Percentiles rank a stretch among this genome's conserved stretches.
These are phyloP conservation scores for Meteorus cinctellus DNA, from an alignment of 2,888 invertebrate genomes.

Conservation along the genomic window DNA sequence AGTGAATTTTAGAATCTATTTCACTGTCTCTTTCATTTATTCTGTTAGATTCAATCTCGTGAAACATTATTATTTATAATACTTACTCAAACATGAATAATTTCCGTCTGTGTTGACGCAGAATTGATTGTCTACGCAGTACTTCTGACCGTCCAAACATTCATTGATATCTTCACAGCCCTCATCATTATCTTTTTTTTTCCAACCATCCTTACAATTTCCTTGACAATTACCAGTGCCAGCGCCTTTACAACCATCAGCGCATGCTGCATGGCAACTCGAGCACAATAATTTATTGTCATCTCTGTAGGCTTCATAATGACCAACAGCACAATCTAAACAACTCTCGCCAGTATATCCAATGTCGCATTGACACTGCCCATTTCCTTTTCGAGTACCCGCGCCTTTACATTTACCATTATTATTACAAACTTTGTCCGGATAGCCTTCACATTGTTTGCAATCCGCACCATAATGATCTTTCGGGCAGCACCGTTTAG, in stretches of 20 bases:
- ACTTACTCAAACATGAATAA: constrained; percentile 80
- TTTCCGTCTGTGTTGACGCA: constrained; percentile 93
- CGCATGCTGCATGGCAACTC: constrained; percentile 86
- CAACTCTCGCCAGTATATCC: constrained; percentile 89
- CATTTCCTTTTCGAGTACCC: constrained; percentile 95
- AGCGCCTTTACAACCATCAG: constrained; percentile 83
- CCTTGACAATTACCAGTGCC: constrained; percentile 80
- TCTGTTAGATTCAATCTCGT: not conserved
- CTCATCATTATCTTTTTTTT: constrained; percentile 78
- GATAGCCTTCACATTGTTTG: constrained; percentile 84
- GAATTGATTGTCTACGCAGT: constrained; percentile 81
- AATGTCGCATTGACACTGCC: constrained; percentile 88
- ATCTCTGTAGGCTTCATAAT: constrained; percentile 84
- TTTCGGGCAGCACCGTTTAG: constrained; percentile 88
- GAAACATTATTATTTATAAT: constrained; percentile 24
- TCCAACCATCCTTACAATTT: constrained; percentile 83
- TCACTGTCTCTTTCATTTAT: too few relatives aligned
- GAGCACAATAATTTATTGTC: constrained; percentile 84
- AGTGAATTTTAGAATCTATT: too few relatives aligned
- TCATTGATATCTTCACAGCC: constrained; percentile 92
- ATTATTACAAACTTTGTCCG: constrained; percentile 83
- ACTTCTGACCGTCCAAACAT: constrained; percentile 79
- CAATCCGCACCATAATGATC: constrained; percentile 90
- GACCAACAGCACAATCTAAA: constrained; percentile 83
- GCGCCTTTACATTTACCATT: constrained; percentile 91